Evolutionary conservation across 2,888 invertebrate genomes (phyloP).

Genomic region (Polyploca ridens): DNA sequence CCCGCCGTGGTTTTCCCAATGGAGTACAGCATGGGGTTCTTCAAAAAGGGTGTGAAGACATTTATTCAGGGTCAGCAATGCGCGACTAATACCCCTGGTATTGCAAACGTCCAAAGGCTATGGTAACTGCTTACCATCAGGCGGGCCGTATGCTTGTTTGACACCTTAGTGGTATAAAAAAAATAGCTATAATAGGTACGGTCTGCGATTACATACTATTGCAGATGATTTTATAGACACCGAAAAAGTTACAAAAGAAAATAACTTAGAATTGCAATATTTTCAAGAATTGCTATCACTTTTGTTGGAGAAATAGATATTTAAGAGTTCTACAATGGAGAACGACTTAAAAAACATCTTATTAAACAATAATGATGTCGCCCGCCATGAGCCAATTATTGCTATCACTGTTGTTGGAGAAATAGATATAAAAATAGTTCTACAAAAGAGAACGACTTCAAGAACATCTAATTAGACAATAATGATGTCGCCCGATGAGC

Average conservation of each 20-base stretch:
- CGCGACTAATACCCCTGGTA: too few species aligned
- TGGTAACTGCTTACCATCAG: too few species aligned
- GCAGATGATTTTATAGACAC: too few species aligned
- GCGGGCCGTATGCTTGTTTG: too few species aligned
- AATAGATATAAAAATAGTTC: conserved; percentile 23
- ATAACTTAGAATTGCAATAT: background rate
- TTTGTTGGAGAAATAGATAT: conserved; percentile 16
- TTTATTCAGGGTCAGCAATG: too few species aligned
- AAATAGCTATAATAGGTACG: too few species aligned
- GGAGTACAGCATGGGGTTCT: too few species aligned
- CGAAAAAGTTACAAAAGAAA: background rate
- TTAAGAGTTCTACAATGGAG: conserved; percentile 24
- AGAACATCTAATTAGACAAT: conserved; percentile 50
- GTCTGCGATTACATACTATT: too few species aligned
- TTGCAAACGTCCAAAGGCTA: too few species aligned
- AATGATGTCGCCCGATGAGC: conserved; percentile 50
- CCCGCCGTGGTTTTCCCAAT: too few species aligned
- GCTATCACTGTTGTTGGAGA: background rate
- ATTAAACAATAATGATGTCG: conserved; percentile 52
- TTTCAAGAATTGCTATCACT: background rate
- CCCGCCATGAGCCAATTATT: conserved; percentile 51
- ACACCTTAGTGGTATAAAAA: too few species aligned
- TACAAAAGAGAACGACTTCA: conserved; percentile 33
- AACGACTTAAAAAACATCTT: conserved; percentile 42
- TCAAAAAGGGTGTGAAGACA: too few species aligned